These are phyloP conservation scores for Leptodirus hochenwartii DNA, from an alignment of 2,888 invertebrate species.

Conservation along the genomic window DNA sequence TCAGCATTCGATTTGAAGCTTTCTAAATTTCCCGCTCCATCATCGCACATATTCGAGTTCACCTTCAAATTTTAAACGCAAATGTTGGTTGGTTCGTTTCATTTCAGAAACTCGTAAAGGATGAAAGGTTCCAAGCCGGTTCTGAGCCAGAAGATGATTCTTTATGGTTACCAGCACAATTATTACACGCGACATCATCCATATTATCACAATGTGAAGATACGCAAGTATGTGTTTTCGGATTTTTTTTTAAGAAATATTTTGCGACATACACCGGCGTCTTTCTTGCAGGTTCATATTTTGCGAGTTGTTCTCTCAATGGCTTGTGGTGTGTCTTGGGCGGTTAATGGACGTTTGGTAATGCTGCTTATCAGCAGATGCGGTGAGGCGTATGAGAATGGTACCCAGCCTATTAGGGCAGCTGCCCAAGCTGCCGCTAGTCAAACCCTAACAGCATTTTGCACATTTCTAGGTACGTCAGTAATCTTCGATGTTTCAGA, in stretches of 20 bases:
- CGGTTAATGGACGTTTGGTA: slow-evolving; percentile 73
- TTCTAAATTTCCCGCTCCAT: too few species aligned
- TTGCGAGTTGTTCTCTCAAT: slow-evolving; percentile 66
- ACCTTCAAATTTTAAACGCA: too few species aligned
- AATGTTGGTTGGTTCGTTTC: too few species aligned
- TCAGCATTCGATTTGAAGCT: too few species aligned
- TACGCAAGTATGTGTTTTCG: slow-evolving; percentile 77
- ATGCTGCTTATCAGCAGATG: slow-evolving; percentile 74
- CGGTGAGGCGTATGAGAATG: slow-evolving; percentile 63
- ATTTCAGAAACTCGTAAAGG: slow-evolving; percentile 67
- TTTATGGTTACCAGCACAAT: slow-evolving; percentile 80
- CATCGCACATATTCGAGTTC: too few species aligned
- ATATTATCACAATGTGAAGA: slow-evolving; percentile 69
- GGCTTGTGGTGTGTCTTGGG: slow-evolving; percentile 76
- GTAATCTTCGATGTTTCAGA: background rate
- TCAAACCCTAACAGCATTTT: slow-evolving; percentile 73
- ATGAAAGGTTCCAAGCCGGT: slow-evolving; percentile 80
- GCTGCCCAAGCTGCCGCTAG: slow-evolving; percentile 82
- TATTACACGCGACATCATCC: slow-evolving; percentile 68
- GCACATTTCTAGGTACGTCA: slow-evolving; percentile 51
- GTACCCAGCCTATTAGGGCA: slow-evolving; percentile 63
- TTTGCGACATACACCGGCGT: too few species aligned
- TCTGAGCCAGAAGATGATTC: slow-evolving; percentile 85
- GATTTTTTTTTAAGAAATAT: too few species aligned
- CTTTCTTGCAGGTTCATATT: slow-evolving; percentile 32